A percentile compares a stretch with the other conserved stretches of the same genome.
Conservation (phyloP, 2,888 invertebrate genomes). For the Plagiodera versicolora region DNA sequence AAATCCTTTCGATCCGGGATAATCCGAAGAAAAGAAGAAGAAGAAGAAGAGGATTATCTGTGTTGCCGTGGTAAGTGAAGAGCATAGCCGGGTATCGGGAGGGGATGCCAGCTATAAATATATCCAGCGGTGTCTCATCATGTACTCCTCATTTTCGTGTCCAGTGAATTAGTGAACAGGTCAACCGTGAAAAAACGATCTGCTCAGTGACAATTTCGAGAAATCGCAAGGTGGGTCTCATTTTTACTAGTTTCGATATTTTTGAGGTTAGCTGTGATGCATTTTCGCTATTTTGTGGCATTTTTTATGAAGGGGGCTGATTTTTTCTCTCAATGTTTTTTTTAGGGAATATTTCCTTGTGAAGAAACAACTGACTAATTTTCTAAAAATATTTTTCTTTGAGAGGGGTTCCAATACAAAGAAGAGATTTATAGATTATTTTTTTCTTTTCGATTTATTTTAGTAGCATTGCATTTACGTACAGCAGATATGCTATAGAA, state of each 20-base stretch:
- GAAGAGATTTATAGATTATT: no score
- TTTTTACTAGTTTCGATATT: slow-evolving; percentile 5
- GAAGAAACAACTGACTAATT: no score
- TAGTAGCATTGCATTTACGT: no score
- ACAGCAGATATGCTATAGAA: no score
- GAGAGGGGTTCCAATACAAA: no score
- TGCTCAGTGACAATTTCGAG: slow-evolving; percentile 15
- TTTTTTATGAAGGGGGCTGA: no score
- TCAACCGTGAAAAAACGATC: slow-evolving; percentile 8
- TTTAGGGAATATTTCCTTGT: no score
- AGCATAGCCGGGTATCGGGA: slow-evolving; percentile 13
- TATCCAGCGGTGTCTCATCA: slow-evolving; percentile 31
- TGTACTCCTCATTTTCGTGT: slow-evolving; percentile 38
- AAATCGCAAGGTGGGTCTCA: slow-evolving; percentile 21
- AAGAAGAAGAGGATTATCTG: no score
- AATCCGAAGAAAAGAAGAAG: background rate
- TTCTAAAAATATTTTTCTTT: no score
- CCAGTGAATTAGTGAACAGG: slow-evolving; percentile 39
- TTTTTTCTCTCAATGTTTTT: no score
- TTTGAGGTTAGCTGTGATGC: background rate
- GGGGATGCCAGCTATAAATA: slow-evolving; percentile 41
- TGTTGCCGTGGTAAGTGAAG: background rate
- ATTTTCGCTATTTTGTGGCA: no score
- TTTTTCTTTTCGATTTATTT: no score
- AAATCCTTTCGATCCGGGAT: background rate